Percentiles rank a stretch among this genome's conserved stretches.
These are phyloP conservation scores for Gymnobelideus leadbeateri DNA, from an alignment of 2,113 vertebrate species.

Conservation along the genomic window DNA sequence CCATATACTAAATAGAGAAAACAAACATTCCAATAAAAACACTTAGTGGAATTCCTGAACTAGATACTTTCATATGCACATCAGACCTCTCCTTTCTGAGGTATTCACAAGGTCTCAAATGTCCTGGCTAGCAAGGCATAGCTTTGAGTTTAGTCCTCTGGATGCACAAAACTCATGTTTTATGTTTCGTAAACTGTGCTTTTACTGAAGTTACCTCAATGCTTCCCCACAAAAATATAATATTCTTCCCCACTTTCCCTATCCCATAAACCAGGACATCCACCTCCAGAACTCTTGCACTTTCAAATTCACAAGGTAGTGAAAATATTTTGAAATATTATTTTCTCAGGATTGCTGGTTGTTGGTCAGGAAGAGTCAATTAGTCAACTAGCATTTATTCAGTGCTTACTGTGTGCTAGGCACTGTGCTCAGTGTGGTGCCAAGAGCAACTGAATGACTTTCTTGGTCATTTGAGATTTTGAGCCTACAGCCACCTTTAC, in stretches of 20 bases:
- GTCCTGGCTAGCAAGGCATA: too few relatives aligned
- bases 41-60: too few relatives aligned
- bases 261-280: background rate
- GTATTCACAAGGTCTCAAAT: too few relatives aligned
- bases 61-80: too few relatives aligned
- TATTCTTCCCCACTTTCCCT: background rate
- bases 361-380: background rate
- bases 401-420: background rate
- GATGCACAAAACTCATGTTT: too few relatives aligned
- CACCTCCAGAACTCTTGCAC: background rate
- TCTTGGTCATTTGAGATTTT: background rate
- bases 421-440: background rate
- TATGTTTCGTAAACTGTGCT: too few relatives aligned
- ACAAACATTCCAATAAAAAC: too few relatives aligned
- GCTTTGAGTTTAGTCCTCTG: too few relatives aligned
- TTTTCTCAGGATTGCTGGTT: background rate
- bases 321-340: background rate
- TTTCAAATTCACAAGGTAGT: background rate
- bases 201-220: background rate
- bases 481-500: background rate
- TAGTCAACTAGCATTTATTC: background rate
- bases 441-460: background rate
- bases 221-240: background rate
- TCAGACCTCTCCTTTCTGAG: too few relatives aligned
- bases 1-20: too few relatives aligned